phyloP scores from a whole-genome alignment of 2,797 vertebrate species.

The Bradypodion ventrale region DNA sequence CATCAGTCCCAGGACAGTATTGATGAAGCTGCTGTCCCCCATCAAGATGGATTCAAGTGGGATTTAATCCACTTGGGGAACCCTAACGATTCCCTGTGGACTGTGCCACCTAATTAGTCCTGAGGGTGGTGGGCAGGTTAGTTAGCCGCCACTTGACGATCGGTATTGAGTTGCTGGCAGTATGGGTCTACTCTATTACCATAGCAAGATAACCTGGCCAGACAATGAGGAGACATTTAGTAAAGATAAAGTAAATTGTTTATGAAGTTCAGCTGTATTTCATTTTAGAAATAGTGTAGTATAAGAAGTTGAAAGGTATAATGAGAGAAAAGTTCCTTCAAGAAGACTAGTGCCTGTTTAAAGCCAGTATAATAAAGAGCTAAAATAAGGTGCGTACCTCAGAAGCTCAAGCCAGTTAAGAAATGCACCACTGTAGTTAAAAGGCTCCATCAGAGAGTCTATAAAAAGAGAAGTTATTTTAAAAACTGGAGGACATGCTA shows the following conservation, averaged over 20 bases:
- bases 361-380: slow-evolving; percentile 5
- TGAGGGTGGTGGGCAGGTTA: too few relatives aligned
- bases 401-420: neutral
- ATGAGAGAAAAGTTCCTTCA: neutral
- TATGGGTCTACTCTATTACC: too few relatives aligned
- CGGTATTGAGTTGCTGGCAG: too few relatives aligned
- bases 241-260: neutral
- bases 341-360: neutral
- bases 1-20: too few relatives aligned
- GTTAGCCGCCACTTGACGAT: too few relatives aligned
- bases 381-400: slow-evolving; percentile 6
- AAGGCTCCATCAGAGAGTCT: neutral
- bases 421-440: neutral
- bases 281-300: neutral
- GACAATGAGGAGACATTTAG: too few relatives aligned
- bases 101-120: too few relatives aligned
- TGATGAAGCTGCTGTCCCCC: too few relatives aligned
- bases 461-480: neutral
- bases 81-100: too few relatives aligned
- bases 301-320: slow-evolving; percentile 9
- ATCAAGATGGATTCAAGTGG: too few relatives aligned
- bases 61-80: too few relatives aligned
- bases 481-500: neutral
- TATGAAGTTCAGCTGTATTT: slow-evolving; percentile 1
- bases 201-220: too few relatives aligned